Base-by-base conservation (phyloP, 2,113 vertebrate genomes). In the Lophura nycthemera region DNA sequence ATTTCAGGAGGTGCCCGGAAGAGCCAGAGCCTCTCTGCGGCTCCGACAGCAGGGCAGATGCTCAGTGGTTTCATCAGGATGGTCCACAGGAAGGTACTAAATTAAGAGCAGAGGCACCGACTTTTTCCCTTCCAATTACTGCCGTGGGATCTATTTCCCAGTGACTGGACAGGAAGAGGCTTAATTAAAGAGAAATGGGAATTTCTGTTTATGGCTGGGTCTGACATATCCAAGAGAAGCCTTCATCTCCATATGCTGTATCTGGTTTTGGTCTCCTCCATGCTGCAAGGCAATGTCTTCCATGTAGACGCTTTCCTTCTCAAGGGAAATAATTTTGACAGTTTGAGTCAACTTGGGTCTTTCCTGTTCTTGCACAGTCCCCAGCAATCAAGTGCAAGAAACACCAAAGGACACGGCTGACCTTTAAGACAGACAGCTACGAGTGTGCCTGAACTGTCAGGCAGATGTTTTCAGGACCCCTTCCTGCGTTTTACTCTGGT, bases 181-280 rank as follows among this genome's bases (percentile, higher is more conserved):
- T 80, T 86, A 50, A 93, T 93, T 78, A 92, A 81, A n/a, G 43
- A 27, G 63, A 86, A 74, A 36, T 47, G 43, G 47, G 66, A 84
- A 40, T 79, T 85, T 80, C 69, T 95, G 40, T 47, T 90, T 69
- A 36, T 87, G 45, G 36, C 32, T 77, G 52, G 13, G 48, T 59
- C 56, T 0, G 1, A 84, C 72, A 77, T 5, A 4, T 52, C 38
- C 42, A 50, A 64, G 61, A 64, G 36, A 56, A 52, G 17, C 63
- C 40, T 84, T 38, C 47, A 77, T 79, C 38, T 81, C 42, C 12
- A 11, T 48, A 25, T 34, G 48, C 72, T 67, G 1, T 13, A 34
- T 12, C 57, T 90, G 64, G 12, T 24, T 88, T 63, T 56, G 72
- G 69, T 72, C 67, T 72, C 61, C 56, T 92, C 50, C 83, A 50